A percentile compares a stretch with the other conserved stretches of the same genome.
Evolutionary conservation across 2,113 vertebrate species (phyloP).

Genomic region (Festucalex cinctus): DNA sequence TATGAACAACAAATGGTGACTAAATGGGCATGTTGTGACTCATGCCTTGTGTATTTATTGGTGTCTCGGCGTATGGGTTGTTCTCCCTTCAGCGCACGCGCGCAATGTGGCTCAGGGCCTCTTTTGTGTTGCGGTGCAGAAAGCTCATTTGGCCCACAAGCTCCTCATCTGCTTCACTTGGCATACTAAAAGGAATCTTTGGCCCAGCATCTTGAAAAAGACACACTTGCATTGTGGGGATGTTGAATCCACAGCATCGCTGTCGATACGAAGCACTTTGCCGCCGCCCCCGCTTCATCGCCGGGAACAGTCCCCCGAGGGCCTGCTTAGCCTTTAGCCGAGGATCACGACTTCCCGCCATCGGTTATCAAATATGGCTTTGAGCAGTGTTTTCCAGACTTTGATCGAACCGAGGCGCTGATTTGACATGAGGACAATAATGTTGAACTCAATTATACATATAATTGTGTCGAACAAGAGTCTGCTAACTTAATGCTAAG

Average conservation of each 20-base stretch:
- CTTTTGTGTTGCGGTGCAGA: conserved; percentile 15
- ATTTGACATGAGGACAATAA: not conserved
- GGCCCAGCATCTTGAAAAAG: conserved; percentile 16
- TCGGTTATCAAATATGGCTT: not conserved
- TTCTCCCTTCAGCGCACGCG: not conserved
- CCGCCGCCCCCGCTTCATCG: conserved; percentile 22
- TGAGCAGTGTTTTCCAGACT: not conserved
- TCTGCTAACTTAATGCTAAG: too few species aligned
- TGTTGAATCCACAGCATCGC: conserved; percentile 35
- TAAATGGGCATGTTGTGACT: too few species aligned
- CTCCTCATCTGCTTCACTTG: conserved; percentile 54
- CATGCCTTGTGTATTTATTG: not conserved
- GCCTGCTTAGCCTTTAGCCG: conserved; percentile 11
- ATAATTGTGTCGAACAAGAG: too few species aligned
- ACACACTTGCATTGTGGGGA: conserved; percentile 18
- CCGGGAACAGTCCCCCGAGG: conserved; percentile 1
- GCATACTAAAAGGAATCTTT: conserved; percentile 33
- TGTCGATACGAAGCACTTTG: conserved; percentile 49
- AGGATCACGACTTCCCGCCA: not conserved
- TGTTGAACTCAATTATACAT: too few species aligned
- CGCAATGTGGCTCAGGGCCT: not conserved
- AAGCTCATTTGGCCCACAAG: conserved; percentile 30
- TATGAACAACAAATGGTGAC: too few species aligned
- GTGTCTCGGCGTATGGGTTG: not conserved
- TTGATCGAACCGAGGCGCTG: not conserved